Conservation (phyloP, 2,113 vertebrate genomes). For the Dasyornis broadbenti region DNA sequence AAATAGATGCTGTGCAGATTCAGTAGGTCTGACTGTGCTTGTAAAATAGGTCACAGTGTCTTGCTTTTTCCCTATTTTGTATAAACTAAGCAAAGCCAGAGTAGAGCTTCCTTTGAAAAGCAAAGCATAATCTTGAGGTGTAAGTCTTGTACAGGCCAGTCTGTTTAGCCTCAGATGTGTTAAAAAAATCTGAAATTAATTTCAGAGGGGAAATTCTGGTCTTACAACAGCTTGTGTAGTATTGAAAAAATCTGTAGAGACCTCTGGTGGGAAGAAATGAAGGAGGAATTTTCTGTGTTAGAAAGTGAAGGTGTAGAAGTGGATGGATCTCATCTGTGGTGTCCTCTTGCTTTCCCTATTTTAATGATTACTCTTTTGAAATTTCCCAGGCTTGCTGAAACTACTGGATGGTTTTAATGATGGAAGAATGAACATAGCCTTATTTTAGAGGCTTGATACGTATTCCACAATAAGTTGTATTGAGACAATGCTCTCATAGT, state of each 20-base stretch:
- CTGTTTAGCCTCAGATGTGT: background rate
- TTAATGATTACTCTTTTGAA: background rate
- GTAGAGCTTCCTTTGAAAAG: background rate
- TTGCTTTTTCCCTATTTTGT: background rate
- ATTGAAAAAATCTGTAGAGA: background rate
- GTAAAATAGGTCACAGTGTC: background rate
- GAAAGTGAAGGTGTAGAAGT: background rate
- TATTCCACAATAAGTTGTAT: fast-evolving
- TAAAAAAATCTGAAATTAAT: background rate
- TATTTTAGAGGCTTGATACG: background rate
- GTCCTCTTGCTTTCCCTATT: background rate
- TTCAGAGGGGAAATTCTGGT: background rate
- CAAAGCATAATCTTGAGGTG: background rate
- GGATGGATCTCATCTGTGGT: background rate
- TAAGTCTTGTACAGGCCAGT: background rate
- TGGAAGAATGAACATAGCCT: background rate
- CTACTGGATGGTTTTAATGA: background rate
- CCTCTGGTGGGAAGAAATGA: background rate
- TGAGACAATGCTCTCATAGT: background rate
- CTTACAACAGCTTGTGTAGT: background rate
- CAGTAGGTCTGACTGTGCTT: background rate
- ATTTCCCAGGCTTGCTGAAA: background rate
- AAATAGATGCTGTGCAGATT: background rate
- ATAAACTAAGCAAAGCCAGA: background rate
- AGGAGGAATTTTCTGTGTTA: background rate